These are phyloP conservation scores for Hypolimnas misippus DNA, from an alignment of 2,888 invertebrate genomes.

Conservation along the genomic window DNA sequence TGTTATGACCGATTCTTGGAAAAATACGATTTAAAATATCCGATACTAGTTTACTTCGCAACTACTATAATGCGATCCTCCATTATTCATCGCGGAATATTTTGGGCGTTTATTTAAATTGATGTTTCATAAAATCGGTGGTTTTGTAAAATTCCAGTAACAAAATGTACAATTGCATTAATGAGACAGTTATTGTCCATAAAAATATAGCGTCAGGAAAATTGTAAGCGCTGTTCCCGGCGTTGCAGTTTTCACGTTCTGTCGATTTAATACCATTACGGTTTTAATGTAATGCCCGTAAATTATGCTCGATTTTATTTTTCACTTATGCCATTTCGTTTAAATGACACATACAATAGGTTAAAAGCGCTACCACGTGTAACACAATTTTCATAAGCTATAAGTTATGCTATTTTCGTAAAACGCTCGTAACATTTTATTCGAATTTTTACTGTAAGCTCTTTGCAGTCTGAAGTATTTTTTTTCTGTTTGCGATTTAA, in stretches of 20 bases:
- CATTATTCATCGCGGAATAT: slow-evolving; percentile 28
- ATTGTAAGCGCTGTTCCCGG: slow-evolving; percentile 47
- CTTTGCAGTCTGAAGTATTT: not conserved
- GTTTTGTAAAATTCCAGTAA: slow-evolving; percentile 40
- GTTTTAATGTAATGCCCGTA: slow-evolving; percentile 51
- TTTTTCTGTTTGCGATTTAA: too few species aligned
- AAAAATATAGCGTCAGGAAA: slow-evolving; percentile 53
- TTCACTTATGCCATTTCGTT: slow-evolving; percentile 46
- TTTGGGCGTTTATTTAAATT: slow-evolving; percentile 38
- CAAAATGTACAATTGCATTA: slow-evolving; percentile 52
- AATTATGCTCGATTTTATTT: slow-evolving; percentile 52
- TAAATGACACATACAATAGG: slow-evolving; percentile 39
- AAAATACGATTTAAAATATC: not conserved
- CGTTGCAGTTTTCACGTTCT: slow-evolving; percentile 51
- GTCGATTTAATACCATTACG: slow-evolving; percentile 53
- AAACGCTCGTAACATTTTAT: slow-evolving; percentile 6
- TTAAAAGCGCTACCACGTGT: slow-evolving; percentile 21
- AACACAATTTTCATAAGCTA: not conserved
- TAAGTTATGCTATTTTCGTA: not conserved
- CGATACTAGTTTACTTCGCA: slow-evolving; percentile 5
- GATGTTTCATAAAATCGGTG: slow-evolving; percentile 42
- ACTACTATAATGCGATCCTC: slow-evolving; percentile 12
- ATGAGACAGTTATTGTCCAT: slow-evolving; percentile 61
- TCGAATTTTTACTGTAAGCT: not conserved
- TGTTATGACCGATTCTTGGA: not conserved